Conservation (phyloP, 2,888 invertebrate genomes). For the Phaonia tiefii region DNA sequence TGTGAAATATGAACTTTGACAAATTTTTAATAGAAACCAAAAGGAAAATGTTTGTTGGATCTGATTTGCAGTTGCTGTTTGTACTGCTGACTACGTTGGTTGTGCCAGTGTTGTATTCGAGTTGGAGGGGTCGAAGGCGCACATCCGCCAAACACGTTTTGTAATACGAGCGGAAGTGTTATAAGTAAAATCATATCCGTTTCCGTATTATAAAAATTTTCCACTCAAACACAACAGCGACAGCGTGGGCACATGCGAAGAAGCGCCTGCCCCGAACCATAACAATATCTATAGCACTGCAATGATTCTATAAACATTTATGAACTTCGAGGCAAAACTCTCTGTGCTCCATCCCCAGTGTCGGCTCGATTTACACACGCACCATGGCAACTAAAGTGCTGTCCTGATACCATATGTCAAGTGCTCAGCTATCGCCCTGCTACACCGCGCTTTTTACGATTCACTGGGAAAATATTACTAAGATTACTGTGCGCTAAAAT, state of each 20-base stretch:
- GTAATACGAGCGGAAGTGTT: constrained; percentile 73
- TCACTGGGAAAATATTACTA: constrained; percentile 16
- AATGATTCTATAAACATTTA: neutral
- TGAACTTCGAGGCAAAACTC: neutral
- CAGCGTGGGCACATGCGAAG: neutral
- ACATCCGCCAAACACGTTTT: constrained; percentile 30
- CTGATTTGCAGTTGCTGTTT: neutral
- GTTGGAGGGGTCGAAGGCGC: neutral
- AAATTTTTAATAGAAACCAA: constrained; percentile 72
- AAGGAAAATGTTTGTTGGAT: constrained; percentile 1
- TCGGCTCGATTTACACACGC: neutral
- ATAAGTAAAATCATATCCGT: constrained; percentile 77
- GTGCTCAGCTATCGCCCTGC: neutral
- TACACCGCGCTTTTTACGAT: neutral
- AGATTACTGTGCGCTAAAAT: constrained; percentile 36
- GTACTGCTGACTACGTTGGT: constrained; percentile 1
- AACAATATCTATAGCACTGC: neutral
- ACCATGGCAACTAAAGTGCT: neutral
- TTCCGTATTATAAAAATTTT: constrained; percentile 70
- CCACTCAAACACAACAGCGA: no score
- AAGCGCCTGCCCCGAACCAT: neutral
- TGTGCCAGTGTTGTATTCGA: no score
- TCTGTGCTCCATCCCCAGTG: neutral
- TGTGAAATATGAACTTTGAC: constrained; percentile 77
- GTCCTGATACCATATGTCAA: constrained; percentile 42